Percentiles rank a stretch among this genome's conserved stretches.
Conservation (phyloP, 2,113 vertebrate genomes). For the Mola mola region DNA sequence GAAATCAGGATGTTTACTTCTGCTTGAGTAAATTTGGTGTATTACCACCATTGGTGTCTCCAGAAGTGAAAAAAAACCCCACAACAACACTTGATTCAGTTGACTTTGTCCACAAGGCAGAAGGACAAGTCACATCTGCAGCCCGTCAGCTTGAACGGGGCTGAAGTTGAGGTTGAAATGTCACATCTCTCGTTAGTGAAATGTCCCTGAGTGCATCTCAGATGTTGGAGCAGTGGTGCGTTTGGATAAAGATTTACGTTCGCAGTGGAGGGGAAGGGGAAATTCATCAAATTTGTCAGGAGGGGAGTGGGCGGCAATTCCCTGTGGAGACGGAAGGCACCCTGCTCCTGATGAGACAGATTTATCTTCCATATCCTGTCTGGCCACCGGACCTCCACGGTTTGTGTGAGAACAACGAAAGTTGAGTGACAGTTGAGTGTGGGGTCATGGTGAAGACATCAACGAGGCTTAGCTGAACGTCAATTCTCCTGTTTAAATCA, state of each 20-base stretch:
- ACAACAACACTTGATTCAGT: neutral
- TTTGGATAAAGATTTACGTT: slow-evolving; percentile 59
- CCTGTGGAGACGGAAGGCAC: slow-evolving; percentile 47
- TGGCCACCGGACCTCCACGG: slow-evolving; percentile 23
- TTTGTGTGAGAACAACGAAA: slow-evolving; percentile 5
- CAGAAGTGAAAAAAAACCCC: no score
- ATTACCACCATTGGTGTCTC: no score
- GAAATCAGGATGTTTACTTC: no score
- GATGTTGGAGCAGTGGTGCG: slow-evolving; percentile 28
- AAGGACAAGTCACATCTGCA: slow-evolving; percentile 41
- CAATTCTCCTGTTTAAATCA: neutral
- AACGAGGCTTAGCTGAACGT: neutral
- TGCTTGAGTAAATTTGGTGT: no score
- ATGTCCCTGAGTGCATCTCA: slow-evolving; percentile 28
- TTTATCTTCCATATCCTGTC: slow-evolving; percentile 72
- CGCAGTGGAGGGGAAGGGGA: slow-evolving; percentile 42
- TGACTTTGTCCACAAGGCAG: slow-evolving; percentile 37
- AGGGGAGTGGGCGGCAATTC: slow-evolving; percentile 45
- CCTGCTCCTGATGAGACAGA: slow-evolving; percentile 72
- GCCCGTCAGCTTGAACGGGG: slow-evolving; percentile 25
- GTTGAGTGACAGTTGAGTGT: slow-evolving; percentile 40
- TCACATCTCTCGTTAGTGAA: slow-evolving; percentile 54
- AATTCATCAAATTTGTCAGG: slow-evolving; percentile 80
- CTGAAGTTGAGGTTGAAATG: slow-evolving; percentile 31
- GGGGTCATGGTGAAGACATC: neutral